Percentiles rank a stretch among this genome's conserved stretches.
These are phyloP conservation scores for Pelecanoides urinatrix DNA, from an alignment of 2,113 vertebrate genomes.

Conservation along the genomic window DNA sequence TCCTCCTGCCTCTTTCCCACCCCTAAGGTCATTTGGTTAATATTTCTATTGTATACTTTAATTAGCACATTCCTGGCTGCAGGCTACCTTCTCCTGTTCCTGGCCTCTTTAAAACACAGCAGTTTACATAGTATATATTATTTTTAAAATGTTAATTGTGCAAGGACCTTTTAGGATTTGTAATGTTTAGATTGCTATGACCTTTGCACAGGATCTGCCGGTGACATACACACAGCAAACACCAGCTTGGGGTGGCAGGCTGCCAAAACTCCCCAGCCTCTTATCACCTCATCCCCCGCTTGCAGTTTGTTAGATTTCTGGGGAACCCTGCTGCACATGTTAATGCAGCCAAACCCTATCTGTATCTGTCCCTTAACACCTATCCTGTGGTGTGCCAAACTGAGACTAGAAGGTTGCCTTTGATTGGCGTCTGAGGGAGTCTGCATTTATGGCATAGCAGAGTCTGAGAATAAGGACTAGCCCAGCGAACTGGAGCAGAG, in stretches of 20 bases:
- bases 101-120: background rate
- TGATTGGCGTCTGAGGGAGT: background rate
- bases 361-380: background rate
- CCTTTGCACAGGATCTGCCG: background rate
- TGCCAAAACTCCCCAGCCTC: background rate
- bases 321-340: background rate
- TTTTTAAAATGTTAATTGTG: background rate
- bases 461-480: background rate
- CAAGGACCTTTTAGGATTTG: background rate
- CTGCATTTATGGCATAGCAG: background rate
- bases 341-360: background rate
- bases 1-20: background rate
- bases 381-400: background rate
- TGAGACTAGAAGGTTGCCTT: background rate
- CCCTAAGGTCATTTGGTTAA: conserved; percentile 9
- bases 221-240: background rate
- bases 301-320: background rate
- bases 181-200: conserved; percentile 16
- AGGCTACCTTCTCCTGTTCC: background rate
- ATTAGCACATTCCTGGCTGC: conserved; percentile 8
- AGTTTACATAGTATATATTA: background rate
- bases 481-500: background rate
- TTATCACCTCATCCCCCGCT: background rate
- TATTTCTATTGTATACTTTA: conserved; percentile 12
- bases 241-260: background rate